These are phyloP conservation scores for Serrognathus titanus DNA, from an alignment of 2,888 invertebrate genomes.

Conservation along the genomic window DNA sequence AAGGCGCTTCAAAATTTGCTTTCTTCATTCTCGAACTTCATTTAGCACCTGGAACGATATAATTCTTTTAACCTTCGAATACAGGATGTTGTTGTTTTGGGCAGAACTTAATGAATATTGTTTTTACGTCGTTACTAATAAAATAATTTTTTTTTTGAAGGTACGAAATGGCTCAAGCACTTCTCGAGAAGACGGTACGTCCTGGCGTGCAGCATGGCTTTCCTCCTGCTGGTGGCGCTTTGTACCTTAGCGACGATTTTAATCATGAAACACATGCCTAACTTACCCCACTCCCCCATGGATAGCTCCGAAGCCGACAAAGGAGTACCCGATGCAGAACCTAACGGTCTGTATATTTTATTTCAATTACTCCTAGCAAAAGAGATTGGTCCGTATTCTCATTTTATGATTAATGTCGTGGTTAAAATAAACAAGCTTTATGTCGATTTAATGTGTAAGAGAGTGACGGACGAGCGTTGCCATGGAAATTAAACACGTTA, in stretches of 20 bases:
- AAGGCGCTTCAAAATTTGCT: too few species aligned
- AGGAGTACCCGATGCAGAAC: constrained; percentile 25
- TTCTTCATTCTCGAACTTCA: too few species aligned
- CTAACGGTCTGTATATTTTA: constrained; percentile 21
- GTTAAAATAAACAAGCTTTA: too few species aligned
- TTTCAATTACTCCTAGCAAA: too few species aligned
- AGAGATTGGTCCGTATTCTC: neutral
- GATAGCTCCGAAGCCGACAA: constrained; percentile 31
- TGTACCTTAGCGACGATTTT: constrained; percentile 16
- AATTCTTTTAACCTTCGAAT: too few species aligned
- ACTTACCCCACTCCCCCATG: neutral
- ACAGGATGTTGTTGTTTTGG: too few species aligned
- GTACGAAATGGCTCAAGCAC: constrained; percentile 22
- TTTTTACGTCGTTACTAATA: too few species aligned
- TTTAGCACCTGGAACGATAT: too few species aligned
- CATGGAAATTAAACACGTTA: too few species aligned
- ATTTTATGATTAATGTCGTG: too few species aligned
- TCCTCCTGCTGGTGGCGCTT: constrained; percentile 18
- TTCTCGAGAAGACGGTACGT: constrained; percentile 19
- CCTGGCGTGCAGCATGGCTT: constrained; percentile 8
- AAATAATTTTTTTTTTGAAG: constrained; percentile 18
- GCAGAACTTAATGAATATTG: too few species aligned
- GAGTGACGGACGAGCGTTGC: neutral
- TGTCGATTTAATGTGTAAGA: too few species aligned
- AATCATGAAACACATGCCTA: constrained; percentile 13